Evolutionary conservation across 2,888 invertebrate species (phyloP).

Genomic region (Tachina grossa): DNA sequence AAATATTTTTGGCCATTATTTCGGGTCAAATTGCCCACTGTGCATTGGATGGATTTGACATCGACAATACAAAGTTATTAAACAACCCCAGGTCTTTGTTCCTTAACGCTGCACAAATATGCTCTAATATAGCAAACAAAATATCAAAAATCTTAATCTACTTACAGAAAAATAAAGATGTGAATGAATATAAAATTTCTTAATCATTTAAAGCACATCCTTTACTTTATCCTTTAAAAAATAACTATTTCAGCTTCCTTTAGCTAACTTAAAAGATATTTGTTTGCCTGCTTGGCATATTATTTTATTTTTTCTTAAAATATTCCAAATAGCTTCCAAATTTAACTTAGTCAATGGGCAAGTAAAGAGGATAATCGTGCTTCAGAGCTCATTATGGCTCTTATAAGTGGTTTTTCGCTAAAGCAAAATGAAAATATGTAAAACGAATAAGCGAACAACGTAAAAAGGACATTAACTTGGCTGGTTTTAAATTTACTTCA

Average conservation of each 20-base stretch:
- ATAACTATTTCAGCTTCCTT: not conserved
- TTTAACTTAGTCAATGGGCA: conserved; percentile 62
- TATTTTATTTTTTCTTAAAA: conserved; percentile 12
- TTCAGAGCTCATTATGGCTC: conserved; percentile 70
- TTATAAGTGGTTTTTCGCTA: conserved; percentile 62
- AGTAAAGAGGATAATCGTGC: conserved; percentile 71
- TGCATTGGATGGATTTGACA: too few species aligned
- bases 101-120: too few species aligned
- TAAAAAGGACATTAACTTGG: conserved; percentile 62
- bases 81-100: too few species aligned
- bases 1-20: too few species aligned
- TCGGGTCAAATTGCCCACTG: too few species aligned
- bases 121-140: too few species aligned
- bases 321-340: conserved; percentile 58
- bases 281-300: not conserved
- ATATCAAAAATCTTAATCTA: too few species aligned
- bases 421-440: conserved; percentile 36
- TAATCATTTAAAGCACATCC: not conserved
- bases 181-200: not conserved
- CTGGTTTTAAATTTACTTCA: conserved; percentile 62
- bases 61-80: too few species aligned
- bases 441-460: conserved; percentile 1
- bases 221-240: not conserved
- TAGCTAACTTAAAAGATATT: not conserved
- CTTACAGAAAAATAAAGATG: too few species aligned